Evolutionary conservation across 2,888 invertebrate species (phyloP), one percentile per base, ranked within the genome.

Genomic region (Dicyrtoma fusca): DNA sequence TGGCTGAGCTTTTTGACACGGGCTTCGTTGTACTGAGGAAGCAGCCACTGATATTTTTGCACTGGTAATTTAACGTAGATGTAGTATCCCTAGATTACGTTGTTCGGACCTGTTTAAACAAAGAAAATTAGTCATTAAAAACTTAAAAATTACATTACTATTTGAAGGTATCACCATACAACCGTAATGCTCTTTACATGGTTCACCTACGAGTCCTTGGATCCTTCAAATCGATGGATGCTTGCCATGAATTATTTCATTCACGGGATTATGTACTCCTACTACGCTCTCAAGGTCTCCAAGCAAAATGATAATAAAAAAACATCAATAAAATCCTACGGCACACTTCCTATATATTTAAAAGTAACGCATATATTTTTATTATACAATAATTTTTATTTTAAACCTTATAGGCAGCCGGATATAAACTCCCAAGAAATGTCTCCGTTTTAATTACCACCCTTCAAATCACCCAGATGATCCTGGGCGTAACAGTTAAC

Each of bases 161-260:
- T 45, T 45, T 45, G n/a, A 6, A 76, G 78, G 78, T 79, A 79
- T 69, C 78, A 79, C 62, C 78, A 79, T 62, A 71, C 77, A 34
- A 75, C 74, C 3, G 78, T 79, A 10, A 72, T 76, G 68, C 63
- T 76, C n/a, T 77, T 76, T 51, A 75, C 77, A 19, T 77, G 74
- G 74, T 79, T 73, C 51, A 73, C 77, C n/a, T 76, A 76, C 51
- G 74, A 70, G 0, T 69, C 74, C 1, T 47, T 75, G 66, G 77
- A 79, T 55, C 76, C 75, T 17, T 70, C 71, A n/a, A 75, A 76
- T 44, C 66, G 79, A 14, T 79, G 79, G 79, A 76, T 77, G 47
- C 70, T 71, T 11, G 73, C 75, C 11, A 79, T 79, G 77, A 79
- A 79, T 69, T 76, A 74, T 49, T 69, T 76, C 26, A 75, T 79